A percentile compares a stretch with the other conserved stretches of the same genome.
phyloP scores from a whole-genome alignment of 2,888 invertebrate species.

The Timema podura region DNA sequence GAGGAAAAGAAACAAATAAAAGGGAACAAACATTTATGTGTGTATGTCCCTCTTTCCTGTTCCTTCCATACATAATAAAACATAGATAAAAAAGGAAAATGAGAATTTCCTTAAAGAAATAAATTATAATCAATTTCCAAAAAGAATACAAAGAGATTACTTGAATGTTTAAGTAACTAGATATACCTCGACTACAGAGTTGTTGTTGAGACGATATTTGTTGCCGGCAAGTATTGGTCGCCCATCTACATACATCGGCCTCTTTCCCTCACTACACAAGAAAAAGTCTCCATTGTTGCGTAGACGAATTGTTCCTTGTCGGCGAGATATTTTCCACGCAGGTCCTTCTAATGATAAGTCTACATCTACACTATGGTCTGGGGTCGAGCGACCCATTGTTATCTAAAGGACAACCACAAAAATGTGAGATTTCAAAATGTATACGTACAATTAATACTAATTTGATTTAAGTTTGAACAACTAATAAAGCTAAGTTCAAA shows the following conservation, averaged over 20 bases:
- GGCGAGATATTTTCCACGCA: constrained; percentile 86
- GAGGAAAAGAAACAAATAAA: too few species aligned
- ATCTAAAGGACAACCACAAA: constrained; percentile 56
- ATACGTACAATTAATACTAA: too few species aligned
- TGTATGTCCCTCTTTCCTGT: too few species aligned
- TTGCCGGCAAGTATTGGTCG: constrained; percentile 82
- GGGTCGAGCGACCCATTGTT: constrained; percentile 85
- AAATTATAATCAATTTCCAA: too few species aligned
- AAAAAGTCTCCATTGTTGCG: constrained; percentile 93
- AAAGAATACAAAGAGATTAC: background rate
- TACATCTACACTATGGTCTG: constrained; percentile 86
- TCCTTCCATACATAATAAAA: too few species aligned
- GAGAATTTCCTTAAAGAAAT: too few species aligned
- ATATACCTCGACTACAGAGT: constrained; percentile 85
- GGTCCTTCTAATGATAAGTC: constrained; percentile 92
- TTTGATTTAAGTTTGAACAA: too few species aligned
- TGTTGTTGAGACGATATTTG: constrained; percentile 87
- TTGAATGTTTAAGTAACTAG: background rate
- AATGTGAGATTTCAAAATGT: too few species aligned
- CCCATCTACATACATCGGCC: constrained; percentile 92
- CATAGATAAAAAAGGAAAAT: too few species aligned
- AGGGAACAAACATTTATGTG: too few species aligned
- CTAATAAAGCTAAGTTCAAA: too few species aligned
- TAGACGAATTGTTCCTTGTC: constrained; percentile 86
- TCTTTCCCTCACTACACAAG: constrained; percentile 89